Conservation (phyloP, 2,888 invertebrate genomes). For the Chironomus tentans region DNA sequence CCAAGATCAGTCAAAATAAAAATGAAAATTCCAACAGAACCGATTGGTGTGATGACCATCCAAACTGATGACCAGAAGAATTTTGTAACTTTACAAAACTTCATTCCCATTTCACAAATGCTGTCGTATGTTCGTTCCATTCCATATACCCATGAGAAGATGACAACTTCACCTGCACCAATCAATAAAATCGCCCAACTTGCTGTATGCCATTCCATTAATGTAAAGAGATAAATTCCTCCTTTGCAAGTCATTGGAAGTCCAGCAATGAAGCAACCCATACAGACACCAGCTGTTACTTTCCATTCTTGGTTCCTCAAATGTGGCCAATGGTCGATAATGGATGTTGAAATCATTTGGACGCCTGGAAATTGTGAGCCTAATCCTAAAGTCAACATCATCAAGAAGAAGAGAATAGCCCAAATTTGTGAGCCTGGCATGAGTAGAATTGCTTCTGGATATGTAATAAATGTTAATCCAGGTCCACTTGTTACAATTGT, state of each 20-base stretch:
- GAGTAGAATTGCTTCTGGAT: slow-evolving; percentile 64
- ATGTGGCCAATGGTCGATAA: slow-evolving; percentile 56
- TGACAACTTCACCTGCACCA: slow-evolving; percentile 54
- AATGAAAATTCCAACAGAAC: slow-evolving; percentile 56
- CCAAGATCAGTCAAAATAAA: slow-evolving; percentile 63
- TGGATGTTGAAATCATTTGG: slow-evolving; percentile 59
- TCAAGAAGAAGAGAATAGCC: slow-evolving; percentile 60
- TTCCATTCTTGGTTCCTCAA: slow-evolving; percentile 51
- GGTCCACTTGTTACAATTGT: slow-evolving; percentile 62
- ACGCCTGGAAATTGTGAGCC: slow-evolving; percentile 65
- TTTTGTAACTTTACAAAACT: slow-evolving; percentile 48
- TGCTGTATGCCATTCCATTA: slow-evolving; percentile 69
- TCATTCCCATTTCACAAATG: slow-evolving; percentile 54
- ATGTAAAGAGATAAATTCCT: slow-evolving; percentile 61
- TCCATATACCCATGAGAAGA: slow-evolving; percentile 63
- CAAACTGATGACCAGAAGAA: slow-evolving; percentile 66
- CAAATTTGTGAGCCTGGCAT: slow-evolving; percentile 63
- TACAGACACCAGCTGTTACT: slow-evolving; percentile 45
- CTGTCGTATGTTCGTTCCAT: slow-evolving; percentile 50
- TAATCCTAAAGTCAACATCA: slow-evolving; percentile 61
- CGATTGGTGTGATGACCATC: slow-evolving; percentile 59
- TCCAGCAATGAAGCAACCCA: slow-evolving; percentile 56
- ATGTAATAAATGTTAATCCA: slow-evolving; percentile 65
- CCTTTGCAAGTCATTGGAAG: slow-evolving; percentile 68
- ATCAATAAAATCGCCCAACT: slow-evolving; percentile 66